A percentile compares a stretch with the other conserved stretches of the same genome.
phyloP scores from a whole-genome alignment of 2,113 vertebrate species.

The Gallinago paraguaiae region DNA sequence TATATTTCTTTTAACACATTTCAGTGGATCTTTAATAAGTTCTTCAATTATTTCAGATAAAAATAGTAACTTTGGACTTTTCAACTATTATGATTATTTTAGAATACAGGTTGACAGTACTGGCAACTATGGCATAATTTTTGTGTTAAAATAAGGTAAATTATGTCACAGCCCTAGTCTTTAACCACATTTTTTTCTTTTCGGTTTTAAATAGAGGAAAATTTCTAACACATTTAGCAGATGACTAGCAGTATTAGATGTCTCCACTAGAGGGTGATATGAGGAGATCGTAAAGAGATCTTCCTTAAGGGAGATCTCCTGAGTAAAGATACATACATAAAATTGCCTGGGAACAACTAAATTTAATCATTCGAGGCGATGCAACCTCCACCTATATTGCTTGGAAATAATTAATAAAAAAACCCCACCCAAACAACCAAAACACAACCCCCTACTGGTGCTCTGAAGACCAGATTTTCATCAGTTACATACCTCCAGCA shows the following conservation, averaged over 20 bases:
- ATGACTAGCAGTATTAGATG: background rate
- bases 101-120: background rate
- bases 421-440: background rate
- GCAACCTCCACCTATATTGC: background rate
- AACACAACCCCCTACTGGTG: no score
- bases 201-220: background rate
- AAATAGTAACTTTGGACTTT: background rate
- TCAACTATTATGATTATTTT: background rate
- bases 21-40: background rate
- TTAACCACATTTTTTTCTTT: background rate
- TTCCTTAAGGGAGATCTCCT: background rate
- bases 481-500: conserved; percentile 82
- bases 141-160: background rate
- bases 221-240: background rate
- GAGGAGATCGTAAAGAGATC: background rate
- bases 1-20: background rate
- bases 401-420: background rate
- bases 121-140: background rate
- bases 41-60: background rate
- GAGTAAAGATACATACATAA: background rate
- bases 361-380: background rate
- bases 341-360: background rate
- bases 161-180: background rate
- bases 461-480: background rate
- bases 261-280: background rate